These are phyloP conservation scores for Rhinopithecus roxellana DNA, from an alignment of 2,113 vertebrate species.

Conservation along the genomic window DNA sequence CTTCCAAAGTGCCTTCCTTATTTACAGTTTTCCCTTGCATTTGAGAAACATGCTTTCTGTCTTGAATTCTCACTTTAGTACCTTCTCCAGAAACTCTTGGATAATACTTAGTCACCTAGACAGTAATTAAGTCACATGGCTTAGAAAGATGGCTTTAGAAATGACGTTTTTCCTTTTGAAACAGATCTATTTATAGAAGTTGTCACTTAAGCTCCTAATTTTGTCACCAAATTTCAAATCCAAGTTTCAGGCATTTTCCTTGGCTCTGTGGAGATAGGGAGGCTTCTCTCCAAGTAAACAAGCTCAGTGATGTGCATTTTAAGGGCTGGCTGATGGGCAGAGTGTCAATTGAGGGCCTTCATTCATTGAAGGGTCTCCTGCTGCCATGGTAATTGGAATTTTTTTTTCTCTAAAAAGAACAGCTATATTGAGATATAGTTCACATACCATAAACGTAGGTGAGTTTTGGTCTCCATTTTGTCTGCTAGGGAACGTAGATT, in stretches of 20 bases:
- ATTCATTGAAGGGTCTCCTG: neutral
- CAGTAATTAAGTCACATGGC: conserved; percentile 26
- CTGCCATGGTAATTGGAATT: neutral
- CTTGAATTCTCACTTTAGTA: conserved; percentile 19
- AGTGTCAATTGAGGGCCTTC: neutral
- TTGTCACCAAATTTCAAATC: conserved; percentile 41
- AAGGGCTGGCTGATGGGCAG: neutral
- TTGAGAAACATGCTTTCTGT: conserved; percentile 43
- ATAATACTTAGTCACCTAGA: conserved; percentile 42
- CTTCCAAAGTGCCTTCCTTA: conserved; percentile 48
- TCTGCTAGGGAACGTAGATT: neutral
- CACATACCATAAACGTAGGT: neutral
- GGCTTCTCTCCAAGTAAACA: neutral
- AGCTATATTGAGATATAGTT: neutral
- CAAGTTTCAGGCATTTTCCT: conserved; percentile 34
- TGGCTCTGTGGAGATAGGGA: neutral
- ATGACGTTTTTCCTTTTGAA: neutral
- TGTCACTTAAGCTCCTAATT: conserved; percentile 54
- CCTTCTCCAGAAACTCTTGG: neutral
- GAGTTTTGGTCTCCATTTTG: neutral
- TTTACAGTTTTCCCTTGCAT: neutral
- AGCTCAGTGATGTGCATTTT: conserved; percentile 2
- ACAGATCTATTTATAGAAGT: conserved; percentile 57
- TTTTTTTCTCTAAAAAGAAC: neutral
- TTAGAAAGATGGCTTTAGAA: conserved; percentile 60